Conservation (phyloP, 2,888 invertebrate species). For the Ptychoptera contaminata region DNA sequence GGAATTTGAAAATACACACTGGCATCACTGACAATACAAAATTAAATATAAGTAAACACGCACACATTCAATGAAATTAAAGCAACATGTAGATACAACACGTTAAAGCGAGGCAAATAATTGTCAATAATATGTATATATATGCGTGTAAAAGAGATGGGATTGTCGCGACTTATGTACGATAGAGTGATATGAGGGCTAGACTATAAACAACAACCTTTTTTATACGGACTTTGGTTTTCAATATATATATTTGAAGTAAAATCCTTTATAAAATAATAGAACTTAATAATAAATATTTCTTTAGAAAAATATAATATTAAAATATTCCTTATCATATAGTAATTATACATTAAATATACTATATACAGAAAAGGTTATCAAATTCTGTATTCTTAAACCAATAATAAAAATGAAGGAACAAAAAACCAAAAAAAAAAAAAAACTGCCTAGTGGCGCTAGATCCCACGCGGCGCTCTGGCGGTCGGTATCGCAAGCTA, state of each 20-base stretch:
- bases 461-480: conserved; percentile 7
- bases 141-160: not conserved
- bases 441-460: conserved; percentile 4
- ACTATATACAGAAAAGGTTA: not conserved
- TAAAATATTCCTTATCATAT: no score
- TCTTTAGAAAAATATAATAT: no score
- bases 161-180: not conserved
- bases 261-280: not conserved
- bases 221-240: not conserved
- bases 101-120: no score
- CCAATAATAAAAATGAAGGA: not conserved
- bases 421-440: not conserved
- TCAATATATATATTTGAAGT: not conserved
- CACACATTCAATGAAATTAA: no score
- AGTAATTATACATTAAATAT: not conserved
- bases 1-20: no score
- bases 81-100: no score
- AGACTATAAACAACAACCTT: no score
- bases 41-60: no score
- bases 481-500: conserved; percentile 4
- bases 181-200: no score
- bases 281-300: no score
- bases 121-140: no score
- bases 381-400: not conserved
- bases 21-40: no score